Percentiles rank a stretch among this genome's conserved stretches.
These are phyloP conservation scores for Trematomus loennbergii DNA, from an alignment of 2,113 vertebrate species.

Conservation along the genomic window DNA sequence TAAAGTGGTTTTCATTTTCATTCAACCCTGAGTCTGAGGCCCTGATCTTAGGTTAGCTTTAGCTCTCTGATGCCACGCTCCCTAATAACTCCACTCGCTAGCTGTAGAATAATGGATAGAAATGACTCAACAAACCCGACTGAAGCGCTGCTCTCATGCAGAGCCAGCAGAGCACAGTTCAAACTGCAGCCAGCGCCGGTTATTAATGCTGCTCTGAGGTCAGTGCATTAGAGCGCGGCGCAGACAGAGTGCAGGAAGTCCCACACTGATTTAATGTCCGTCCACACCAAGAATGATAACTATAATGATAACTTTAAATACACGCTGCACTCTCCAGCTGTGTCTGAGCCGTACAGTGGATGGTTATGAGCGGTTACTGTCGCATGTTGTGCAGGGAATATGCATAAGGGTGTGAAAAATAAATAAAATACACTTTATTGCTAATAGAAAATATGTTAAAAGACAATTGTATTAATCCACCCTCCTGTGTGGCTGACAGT, in stretches of 20 bases:
- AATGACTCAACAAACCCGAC: neutral
- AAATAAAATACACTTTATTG: no score
- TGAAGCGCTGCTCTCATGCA: no score
- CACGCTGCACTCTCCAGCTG: no score
- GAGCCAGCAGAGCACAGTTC: neutral
- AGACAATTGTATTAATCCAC: no score
- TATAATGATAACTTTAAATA: no score
- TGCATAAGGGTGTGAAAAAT: no score
- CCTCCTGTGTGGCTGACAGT: no score
- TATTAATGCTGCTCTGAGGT: constrained; percentile 19
- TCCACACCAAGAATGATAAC: no score
- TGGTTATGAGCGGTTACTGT: no score
- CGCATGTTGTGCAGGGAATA: no score
- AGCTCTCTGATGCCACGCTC: neutral
- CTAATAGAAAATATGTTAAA: no score
- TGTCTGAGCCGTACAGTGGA: no score
- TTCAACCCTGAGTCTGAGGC: neutral
- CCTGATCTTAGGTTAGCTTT: neutral
- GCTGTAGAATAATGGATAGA: neutral
- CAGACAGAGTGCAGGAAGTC: constrained; percentile 5
- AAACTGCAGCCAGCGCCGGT: neutral
- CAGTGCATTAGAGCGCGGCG: neutral
- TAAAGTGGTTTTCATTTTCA: neutral
- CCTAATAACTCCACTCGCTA: neutral
- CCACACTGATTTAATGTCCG: neutral